Conservation (phyloP, 2,797 vertebrate genomes). For the Bucorvus abyssinicus region DNA sequence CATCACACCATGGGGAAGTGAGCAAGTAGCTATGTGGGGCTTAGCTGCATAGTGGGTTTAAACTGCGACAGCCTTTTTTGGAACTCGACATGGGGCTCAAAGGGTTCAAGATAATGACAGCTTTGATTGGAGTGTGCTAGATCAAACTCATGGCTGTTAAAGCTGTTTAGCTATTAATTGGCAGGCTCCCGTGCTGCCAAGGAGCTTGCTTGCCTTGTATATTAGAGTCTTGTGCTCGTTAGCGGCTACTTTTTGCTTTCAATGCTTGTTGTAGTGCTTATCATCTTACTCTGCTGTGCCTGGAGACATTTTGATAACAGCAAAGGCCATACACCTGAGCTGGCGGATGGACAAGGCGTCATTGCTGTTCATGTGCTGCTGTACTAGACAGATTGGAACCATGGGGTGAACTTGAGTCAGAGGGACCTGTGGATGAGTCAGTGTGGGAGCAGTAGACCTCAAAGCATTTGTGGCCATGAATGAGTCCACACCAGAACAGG, state of each 20-base stretch:
- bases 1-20: neutral
- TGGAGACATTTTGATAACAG: neutral
- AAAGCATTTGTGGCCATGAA: neutral
- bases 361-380: neutral
- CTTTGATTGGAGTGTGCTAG: neutral
- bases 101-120: neutral
- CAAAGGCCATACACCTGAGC: no score
- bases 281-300: neutral
- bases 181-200: neutral
- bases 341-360: neutral
- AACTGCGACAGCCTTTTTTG: neutral
- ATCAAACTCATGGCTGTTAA: neutral
- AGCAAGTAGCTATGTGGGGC: rapidly evolving
- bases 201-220: neutral
- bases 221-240: neutral
- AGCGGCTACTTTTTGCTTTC: neutral
- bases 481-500: neutral
- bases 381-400: neutral
- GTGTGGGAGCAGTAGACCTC: neutral
- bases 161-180: neutral
- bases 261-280: rapidly evolving
- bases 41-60: neutral
- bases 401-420: neutral
- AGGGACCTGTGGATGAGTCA: neutral
- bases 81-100: rapidly evolving